Percentiles rank a stretch among this genome's conserved stretches.
phyloP scores from a whole-genome alignment of 37 sponge, comb jelly and placozoan genomes.

The Aplysina aerophoba region DNA sequence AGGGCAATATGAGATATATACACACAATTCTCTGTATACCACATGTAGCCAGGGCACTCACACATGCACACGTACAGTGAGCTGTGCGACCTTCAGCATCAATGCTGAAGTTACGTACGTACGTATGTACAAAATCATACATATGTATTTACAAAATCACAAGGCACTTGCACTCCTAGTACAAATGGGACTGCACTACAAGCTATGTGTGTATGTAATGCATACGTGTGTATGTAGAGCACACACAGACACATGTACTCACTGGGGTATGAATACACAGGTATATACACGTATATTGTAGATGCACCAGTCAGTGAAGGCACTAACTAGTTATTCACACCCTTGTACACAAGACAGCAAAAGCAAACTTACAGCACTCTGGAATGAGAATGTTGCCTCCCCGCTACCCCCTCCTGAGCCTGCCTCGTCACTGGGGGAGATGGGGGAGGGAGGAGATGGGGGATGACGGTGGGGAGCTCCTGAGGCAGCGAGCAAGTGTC shows the following conservation, averaged over 20 bases:
- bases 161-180: neutral
- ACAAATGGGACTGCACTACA: neutral
- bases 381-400: constrained; percentile 1
- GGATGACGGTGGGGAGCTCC: constrained; percentile 25
- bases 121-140: neutral
- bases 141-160: neutral
- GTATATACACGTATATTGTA: neutral
- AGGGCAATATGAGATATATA: too few species aligned
- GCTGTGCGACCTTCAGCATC: neutral
- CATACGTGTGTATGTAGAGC: neutral
- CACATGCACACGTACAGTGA: too few species aligned
- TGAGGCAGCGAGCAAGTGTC: neutral
- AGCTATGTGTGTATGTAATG: too few species aligned
- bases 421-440: neutral
- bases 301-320: neutral
- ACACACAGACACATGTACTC: constrained; percentile 21
- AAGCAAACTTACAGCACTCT: neutral
- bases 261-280: neutral
- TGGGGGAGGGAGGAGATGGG: constrained; percentile 10
- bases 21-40: too few species aligned
- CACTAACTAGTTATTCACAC: neutral
- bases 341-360: neutral
- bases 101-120: neutral
- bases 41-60: too few species aligned
- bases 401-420: neutral